Base-by-base conservation (phyloP, 2,888 invertebrate species). In the Scaptomyza polygonia region DNA sequence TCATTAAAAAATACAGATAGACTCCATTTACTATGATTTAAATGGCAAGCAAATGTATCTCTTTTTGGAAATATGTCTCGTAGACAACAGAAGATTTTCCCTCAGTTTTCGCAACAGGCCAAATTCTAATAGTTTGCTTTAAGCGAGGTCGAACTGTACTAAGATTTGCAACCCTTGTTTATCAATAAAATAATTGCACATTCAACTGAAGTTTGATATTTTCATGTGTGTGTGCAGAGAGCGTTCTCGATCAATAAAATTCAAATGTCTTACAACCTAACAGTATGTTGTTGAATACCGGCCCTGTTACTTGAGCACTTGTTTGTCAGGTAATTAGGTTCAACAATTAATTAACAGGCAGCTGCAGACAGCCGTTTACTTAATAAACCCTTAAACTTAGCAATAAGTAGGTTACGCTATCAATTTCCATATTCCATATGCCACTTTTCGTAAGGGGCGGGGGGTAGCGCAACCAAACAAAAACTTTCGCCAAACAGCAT, bases 351-450 rank as follows among this genome's bases (percentile, higher is more conserved):
- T 74, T 63, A 67, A 25, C 40, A 55, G 42, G 9, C 51, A 71
- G 39, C 67, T 59, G 69, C 47, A 34, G 69, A 74, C 59, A 59
- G 64, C 36, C 51, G 42, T 18, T 63, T 66, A 43, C 52, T 27
- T 45, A 45, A 63, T 67, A 59, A 63, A 63, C 51, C 52, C 49
- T 40, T 44, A 53, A 55, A 53, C 55, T 71, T 51, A 63, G 59
- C 66, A 55, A 55, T 76, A 71, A 68, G 65, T 67, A 65, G 57
- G 64, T 65, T 67, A 72, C 47, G 51, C 83, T 63, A 85, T 81
- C 79, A 72, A 85, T 85, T 82, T 72, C 67, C 86, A 81, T 81
- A 73, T 82, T 67, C 59, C 56, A 67, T 63, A 67, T 76, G 79
- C 67, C 65, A 63, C 18, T 21, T 47, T 27, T 54, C 25, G 25